Percentiles rank a stretch among this genome's conserved stretches.
phyloP scores from a whole-genome alignment of 2,113 vertebrate genomes.

The Oplegnathus fasciatus region DNA sequence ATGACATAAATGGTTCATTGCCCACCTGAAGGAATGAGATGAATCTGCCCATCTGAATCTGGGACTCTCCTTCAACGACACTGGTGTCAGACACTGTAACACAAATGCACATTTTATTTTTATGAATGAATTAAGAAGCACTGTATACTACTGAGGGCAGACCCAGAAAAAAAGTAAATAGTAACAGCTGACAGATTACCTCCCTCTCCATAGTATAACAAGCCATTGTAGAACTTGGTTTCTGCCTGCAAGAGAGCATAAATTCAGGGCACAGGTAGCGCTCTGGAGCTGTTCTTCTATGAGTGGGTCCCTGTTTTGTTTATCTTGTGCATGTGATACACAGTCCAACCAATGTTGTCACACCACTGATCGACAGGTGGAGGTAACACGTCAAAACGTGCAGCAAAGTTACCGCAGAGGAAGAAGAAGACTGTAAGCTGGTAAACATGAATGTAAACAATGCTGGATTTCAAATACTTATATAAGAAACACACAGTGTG shows the following conservation, averaged over 20 bases:
- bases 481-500: neutral
- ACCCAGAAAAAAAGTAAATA: neutral
- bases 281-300: neutral
- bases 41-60: slow-evolving; percentile 98
- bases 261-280: neutral
- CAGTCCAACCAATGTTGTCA: neutral
- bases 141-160: neutral
- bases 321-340: neutral
- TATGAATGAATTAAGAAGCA: neutral
- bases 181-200: slow-evolving; percentile 82
- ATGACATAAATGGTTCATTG: neutral
- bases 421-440: neutral
- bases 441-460: neutral
- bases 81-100: slow-evolving; percentile 91
- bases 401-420: neutral
- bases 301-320: neutral
- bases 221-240: slow-evolving; percentile 97
- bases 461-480: neutral
- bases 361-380: neutral
- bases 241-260: slow-evolving; percentile 88
- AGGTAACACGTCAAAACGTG: neutral
- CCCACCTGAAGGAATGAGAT: slow-evolving; percentile 97
- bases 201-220: slow-evolving; percentile 98
- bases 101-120: slow-evolving; percentile 35
- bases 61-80: slow-evolving; percentile 94